Evolutionary conservation across 2,888 invertebrate species (phyloP), one percentile per base, ranked within the genome.

Genomic region (Apoderus coryli): DNA sequence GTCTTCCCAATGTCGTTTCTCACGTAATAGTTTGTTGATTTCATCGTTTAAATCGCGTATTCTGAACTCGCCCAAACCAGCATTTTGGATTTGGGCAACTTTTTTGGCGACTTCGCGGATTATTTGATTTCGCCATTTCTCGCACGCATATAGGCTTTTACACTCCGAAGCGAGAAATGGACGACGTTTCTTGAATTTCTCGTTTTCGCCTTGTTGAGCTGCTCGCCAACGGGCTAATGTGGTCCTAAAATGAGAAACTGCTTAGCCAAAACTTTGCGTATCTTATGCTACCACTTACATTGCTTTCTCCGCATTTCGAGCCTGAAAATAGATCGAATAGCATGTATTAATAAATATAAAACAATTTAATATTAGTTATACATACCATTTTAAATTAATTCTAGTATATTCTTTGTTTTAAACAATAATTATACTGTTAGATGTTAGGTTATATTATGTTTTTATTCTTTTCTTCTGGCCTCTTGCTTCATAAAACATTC

Each of bases 41-140:
- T 99, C 96, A 61, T 99, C 98, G 56, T 99, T 99, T 12, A 99
- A 63, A 55, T 99, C 98, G 10, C 98, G 71, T 40, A 99, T 86
- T 13, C 95, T 76, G 56, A 95, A 99, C 60, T 99, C 98, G 3
- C 98, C 98, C n/a, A 98, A 67, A 34, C 98, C 98, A 41, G 98
- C 90, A 61, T 96, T 96, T 57, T 99, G 98, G 54, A 99, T 99
- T 59, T 95, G 92, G 2, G 96, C 86, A 0, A 99, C 96, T 65
- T 98, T 99, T 52, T 92, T 86, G 0, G 96, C 90, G 23, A 98
- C 82, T 61, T 99, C 98, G 33, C 93, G 67, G 32, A 98, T 88
- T 35, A 99, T 92, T 56, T 98, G 95, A 57, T 90, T 68, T 39
- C 98, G 67, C 80, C 92, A 96, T 62, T 89, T 92, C 54, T 98